Evolutionary conservation across 1,140 invertebrate species (phyloP).

Genomic region (Drosophila arizonae): DNA sequence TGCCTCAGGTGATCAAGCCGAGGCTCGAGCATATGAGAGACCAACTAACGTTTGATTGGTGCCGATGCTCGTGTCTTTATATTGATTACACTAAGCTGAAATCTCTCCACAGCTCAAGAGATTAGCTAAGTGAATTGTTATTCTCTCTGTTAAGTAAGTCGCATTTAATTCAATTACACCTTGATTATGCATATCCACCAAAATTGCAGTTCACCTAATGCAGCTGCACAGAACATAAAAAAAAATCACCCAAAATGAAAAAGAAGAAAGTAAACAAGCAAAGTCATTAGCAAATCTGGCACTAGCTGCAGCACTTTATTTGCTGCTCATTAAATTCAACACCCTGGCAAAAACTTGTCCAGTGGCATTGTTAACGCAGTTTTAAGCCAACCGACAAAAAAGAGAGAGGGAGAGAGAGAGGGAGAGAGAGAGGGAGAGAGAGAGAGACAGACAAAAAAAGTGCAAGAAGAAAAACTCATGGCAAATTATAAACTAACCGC

Average conservation of each 20-base stretch:
- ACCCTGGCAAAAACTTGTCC: conserved; percentile 47
- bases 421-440: not conserved
- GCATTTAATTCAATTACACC: not conserved
- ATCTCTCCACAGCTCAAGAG: too few species aligned
- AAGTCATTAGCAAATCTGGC: conserved; percentile 40
- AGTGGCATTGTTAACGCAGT: conserved; percentile 51
- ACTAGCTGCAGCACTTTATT: conserved; percentile 32
- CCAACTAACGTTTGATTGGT: too few species aligned
- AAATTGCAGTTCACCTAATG: not conserved
- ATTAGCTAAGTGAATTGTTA: too few species aligned
- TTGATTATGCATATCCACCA: not conserved
- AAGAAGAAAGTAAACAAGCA: not conserved
- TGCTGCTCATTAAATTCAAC: conserved; percentile 55
- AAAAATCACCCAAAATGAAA: not conserved
- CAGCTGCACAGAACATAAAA: conserved; percentile 8
- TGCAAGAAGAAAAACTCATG: conserved; percentile 20
- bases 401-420: conserved; percentile 4
- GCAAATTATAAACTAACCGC: conserved; percentile 53
- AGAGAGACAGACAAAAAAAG: conserved; percentile 1
- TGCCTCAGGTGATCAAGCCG: too few species aligned
- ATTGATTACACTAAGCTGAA: too few species aligned
- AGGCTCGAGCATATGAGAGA: too few species aligned
- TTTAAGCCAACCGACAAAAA: conserved; percentile 29
- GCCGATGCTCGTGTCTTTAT: too few species aligned
- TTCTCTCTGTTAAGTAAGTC: not conserved